phyloP scores from a whole-genome alignment of 2,888 invertebrate genomes.

The Stenodera caucasica region DNA sequence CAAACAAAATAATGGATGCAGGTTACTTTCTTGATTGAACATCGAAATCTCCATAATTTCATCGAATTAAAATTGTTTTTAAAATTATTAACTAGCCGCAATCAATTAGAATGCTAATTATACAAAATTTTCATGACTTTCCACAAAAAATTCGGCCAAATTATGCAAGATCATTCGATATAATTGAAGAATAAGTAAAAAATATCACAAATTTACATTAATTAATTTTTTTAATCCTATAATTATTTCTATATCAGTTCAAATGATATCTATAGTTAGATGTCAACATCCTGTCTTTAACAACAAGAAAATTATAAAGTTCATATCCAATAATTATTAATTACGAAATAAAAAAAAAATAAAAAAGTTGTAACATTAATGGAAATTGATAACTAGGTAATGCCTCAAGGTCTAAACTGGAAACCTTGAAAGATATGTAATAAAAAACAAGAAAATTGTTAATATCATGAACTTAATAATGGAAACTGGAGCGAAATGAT shows the following conservation, averaged over 20 bases:
- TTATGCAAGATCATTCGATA: not conserved
- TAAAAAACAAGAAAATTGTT: not conserved
- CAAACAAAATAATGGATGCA: too few species aligned
- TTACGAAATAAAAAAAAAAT: too few species aligned
- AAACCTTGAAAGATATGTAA: not conserved
- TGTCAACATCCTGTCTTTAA: not conserved
- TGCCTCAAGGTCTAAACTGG: not conserved
- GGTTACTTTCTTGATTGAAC: not conserved
- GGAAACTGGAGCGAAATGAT: too few species aligned
- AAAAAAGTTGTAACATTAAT: not conserved
- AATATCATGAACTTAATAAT: too few species aligned
- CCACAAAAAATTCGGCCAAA: not conserved
- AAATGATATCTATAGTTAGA: too few species aligned
- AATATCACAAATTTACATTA: not conserved
- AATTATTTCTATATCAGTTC: too few species aligned
- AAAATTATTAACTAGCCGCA: too few species aligned
- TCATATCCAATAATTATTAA: not conserved
- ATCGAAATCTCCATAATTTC: not conserved
- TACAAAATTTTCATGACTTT: not conserved
- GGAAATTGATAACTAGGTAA: not conserved
- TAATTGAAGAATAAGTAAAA: not conserved
- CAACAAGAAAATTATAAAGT: too few species aligned
- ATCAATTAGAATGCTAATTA: too few species aligned
- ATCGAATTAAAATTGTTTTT: too few species aligned
- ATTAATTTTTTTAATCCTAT: not conserved